These are phyloP conservation scores for Marronus borbonicus DNA, from an alignment of 2,888 invertebrate genomes.

Conservation along the genomic window DNA sequence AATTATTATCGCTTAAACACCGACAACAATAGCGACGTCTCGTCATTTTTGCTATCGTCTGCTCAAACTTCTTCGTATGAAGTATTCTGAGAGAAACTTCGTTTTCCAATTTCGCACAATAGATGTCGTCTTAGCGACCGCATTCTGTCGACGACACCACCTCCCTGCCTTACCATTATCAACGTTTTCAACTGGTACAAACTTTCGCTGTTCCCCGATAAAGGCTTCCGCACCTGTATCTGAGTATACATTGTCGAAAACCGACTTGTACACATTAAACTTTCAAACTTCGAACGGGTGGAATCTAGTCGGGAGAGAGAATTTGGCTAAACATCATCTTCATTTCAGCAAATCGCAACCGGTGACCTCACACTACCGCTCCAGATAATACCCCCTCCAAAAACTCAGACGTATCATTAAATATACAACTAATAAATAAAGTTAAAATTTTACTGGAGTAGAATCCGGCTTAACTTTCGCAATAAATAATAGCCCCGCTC, in stretches of 20 bases:
- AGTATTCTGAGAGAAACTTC: conserved; percentile 4
- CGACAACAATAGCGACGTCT: background rate
- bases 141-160: conserved; percentile 26
- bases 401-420: conserved; percentile 45
- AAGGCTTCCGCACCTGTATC: conserved; percentile 40
- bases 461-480: conserved; percentile 43
- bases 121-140: conserved; percentile 27
- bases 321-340: conserved; percentile 21
- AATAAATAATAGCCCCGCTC: conserved; percentile 42
- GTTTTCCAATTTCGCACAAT: conserved; percentile 34
- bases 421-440: conserved; percentile 51
- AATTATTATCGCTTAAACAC: conserved; percentile 2
- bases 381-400: background rate
- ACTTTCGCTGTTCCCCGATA: conserved; percentile 24
- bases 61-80: conserved; percentile 5
- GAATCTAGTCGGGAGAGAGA: conserved; percentile 3
- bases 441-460: conserved; percentile 46
- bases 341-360: conserved; percentile 9
- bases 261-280: conserved; percentile 34
- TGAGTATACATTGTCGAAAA: conserved; percentile 21
- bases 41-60: conserved; percentile 6
- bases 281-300: conserved; percentile 27
- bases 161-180: conserved; percentile 11
- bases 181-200: conserved; percentile 10
- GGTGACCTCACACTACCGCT: background rate